These are phyloP conservation scores for Microcebus tavaratra DNA, from an alignment of 2,113 vertebrate genomes.

Conservation along the genomic window DNA sequence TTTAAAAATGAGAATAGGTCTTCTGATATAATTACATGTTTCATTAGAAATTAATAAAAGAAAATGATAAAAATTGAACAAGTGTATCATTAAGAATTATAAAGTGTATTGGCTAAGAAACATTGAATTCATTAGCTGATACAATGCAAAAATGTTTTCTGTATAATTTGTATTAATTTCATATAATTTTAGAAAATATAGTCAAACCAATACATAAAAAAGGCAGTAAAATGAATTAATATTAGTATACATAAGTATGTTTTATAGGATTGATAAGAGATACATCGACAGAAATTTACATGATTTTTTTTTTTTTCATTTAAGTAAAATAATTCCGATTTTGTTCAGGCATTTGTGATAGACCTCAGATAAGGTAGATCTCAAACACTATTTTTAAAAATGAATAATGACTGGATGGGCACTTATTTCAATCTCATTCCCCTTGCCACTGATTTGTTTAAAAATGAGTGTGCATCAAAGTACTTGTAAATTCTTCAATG, in stretches of 20 bases:
- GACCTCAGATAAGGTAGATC: neutral
- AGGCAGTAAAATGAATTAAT: neutral
- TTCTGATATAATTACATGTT: neutral
- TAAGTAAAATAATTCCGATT: neutral
- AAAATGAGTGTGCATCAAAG: neutral
- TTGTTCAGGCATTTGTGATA: neutral
- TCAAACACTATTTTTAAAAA: neutral
- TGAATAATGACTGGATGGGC: neutral
- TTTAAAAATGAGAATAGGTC: neutral
- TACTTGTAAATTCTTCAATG: neutral
- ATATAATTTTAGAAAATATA: neutral
- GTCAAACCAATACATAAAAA: neutral
- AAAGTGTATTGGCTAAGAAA: neutral
- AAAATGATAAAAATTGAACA: neutral
- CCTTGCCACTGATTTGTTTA: neutral
- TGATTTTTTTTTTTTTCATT: neutral
- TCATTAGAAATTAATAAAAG: neutral
- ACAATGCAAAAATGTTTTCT: neutral
- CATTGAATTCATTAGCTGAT: neutral
- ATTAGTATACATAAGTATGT: neutral
- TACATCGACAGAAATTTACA: neutral
- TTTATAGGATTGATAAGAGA: neutral
- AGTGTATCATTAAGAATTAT: neutral
- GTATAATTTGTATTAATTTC: neutral
- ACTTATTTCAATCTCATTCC: neutral